Conservation (phyloP, 53 echinoderm and acorn worm genomes). For the Stichopus horrens region DNA sequence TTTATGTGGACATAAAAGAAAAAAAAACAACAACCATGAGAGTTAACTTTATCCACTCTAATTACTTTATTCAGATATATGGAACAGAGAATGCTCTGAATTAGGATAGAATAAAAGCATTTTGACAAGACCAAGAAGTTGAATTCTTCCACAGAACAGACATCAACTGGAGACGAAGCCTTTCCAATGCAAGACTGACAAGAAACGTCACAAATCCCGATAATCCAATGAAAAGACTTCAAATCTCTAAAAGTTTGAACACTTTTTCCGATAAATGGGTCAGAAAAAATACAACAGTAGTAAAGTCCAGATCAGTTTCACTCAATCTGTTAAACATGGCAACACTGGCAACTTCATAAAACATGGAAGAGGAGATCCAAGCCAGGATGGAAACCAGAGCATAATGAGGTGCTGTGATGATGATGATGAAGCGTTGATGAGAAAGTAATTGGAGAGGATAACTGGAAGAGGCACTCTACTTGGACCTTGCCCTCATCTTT, state of each 20-base stretch:
- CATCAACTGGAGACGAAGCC: not conserved
- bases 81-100: not conserved
- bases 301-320: not conserved
- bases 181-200: not conserved
- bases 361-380: not conserved
- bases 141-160: not conserved
- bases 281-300: not conserved
- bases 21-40: not conserved
- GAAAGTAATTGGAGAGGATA: slow-evolving; percentile 29
- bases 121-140: not conserved
- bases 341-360: not conserved
- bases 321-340: not conserved
- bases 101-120: not conserved
- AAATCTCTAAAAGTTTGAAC: not conserved
- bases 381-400: not conserved
- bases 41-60: slow-evolving; percentile 22
- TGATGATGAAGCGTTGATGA: not conserved
- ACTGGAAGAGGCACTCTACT: slow-evolving; percentile 67
- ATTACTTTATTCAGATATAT: slow-evolving; percentile 18
- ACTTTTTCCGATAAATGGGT: not conserved
- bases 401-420: not conserved
- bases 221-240: not conserved
- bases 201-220: not conserved
- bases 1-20: not conserved
- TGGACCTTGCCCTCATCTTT: slow-evolving; percentile 96